phyloP scores from a whole-genome alignment of 2,797 vertebrate genomes.

The Lepus townsendii region DNA sequence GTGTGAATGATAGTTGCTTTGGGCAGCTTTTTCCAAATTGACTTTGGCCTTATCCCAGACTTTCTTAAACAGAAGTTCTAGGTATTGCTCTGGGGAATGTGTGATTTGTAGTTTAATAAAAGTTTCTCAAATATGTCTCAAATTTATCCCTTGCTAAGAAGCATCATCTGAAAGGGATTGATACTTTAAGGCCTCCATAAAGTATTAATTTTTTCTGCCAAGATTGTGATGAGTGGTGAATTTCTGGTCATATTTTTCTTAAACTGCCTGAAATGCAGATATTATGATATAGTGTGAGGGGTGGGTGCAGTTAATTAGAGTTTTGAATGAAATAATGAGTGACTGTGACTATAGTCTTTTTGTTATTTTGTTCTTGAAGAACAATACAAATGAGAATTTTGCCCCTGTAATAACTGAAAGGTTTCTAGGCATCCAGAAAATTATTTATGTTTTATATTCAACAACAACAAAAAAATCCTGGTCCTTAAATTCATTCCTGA shows the following conservation, averaged over 20 bases:
- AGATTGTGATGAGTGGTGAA: background rate
- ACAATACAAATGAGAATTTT: background rate
- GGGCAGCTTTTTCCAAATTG: background rate
- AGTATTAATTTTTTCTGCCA: background rate
- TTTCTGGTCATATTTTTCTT: background rate
- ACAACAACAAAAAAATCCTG: background rate
- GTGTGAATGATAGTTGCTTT: background rate
- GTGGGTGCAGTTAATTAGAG: background rate
- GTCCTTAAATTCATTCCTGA: background rate
- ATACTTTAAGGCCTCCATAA: background rate
- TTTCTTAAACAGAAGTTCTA: constrained; percentile 8
- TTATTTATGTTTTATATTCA: background rate
- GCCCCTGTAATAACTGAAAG: background rate
- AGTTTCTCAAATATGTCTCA: constrained; percentile 23
- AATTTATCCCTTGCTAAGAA: background rate
- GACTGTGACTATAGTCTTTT: background rate
- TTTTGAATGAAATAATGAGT: constrained; percentile 17
- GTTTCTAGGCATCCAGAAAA: background rate
- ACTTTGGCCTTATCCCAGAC: background rate
- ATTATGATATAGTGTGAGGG: background rate
- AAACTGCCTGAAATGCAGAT: background rate
- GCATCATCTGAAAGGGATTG: background rate
- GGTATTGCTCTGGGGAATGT: background rate
- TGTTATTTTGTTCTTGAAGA: background rate
- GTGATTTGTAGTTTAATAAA: background rate